Base-by-base conservation (phyloP, 2,113 vertebrate genomes). In the Periophthalmus modestus region DNA sequence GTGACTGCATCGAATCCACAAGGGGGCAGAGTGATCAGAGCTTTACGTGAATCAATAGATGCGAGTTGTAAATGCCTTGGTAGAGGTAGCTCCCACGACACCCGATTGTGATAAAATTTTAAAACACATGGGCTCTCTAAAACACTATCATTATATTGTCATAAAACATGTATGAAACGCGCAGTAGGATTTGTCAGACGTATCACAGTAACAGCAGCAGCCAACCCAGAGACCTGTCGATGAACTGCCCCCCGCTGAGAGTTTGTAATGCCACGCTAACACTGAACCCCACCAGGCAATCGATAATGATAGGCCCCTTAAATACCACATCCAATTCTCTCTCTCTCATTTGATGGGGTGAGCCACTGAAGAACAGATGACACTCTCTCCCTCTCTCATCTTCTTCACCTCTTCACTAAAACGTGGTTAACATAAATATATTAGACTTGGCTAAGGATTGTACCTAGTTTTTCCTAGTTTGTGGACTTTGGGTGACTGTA, bases 301-400 rank as follows among this genome's bases (percentile, higher is more conserved):
- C 62, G 62, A 81, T 81, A 69, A 66, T 46, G 21, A 76, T 19
- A 78, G 13, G 28, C 66, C 47, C 12, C 77, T 57, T 50, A 71
- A 62, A 54, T 33, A 55, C 19, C 48, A 63, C 62, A 59, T 50
- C 21, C 71, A 19, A n/a, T 61, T 33, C 13, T 33, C n/a, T n/a
- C 19, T 57, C 54, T 57, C 54, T 21, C 54, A 12, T 61, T 2
- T 72, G 67, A 50, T 59, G 46, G 76, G 5, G 21, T 47, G 34
- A 52, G 69, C 63, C 36, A 75, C 68, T 39, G 69, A 65, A 69
- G 39, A 70, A 78, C 73, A 54, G 15, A 69, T 61, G 66, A 69
- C 75, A 2, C 19, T 28, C 13, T 57, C 50, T 75, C n/a, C n/a
- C n/a, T n/a, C n/a, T n/a, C n/a, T n/a, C n/a, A n/a, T n/a, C n/a